Base-by-base conservation (phyloP, 1,140 invertebrate genomes). In the Orius insidiosus region DNA sequence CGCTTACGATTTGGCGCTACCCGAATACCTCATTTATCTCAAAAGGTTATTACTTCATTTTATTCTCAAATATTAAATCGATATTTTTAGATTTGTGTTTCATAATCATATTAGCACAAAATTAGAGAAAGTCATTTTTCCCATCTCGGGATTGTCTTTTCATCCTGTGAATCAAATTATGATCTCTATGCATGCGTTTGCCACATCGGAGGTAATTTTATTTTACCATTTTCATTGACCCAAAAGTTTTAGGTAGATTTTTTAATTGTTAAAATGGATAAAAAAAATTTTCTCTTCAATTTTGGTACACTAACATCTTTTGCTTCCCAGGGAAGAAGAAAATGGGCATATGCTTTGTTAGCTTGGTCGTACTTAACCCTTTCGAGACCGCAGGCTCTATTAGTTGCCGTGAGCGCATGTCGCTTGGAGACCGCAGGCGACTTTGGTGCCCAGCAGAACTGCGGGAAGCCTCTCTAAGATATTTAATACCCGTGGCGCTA, bases 131-230 rank as follows among this genome's bases (percentile, higher is more conserved):
- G 74, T 81, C 6, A 66, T 67, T 36, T 80, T 78, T 58, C 76
- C 77, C 1, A 56, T 79, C 33, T 64, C 65, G 53, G 68, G 69
- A 33, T 46, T 58, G 53, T 51, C 36, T 48, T 50, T 65, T 40
- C 46, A 11, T 40, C 15, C 3, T 48, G 57, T 35, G 59, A 58
- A 19, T 62, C 64, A 48, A 47, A 63, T 5, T 80, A 79, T 56
- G 72, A 78, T 59, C 64, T 81, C 1, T 76, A 79, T 58, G 73
- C 74, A 30, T 74, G 72, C 53, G 74, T 81, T 16, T 79, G 76
- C 59, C 78, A 81, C 59, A 76, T 71, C 60, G 78, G 78, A 64
- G 74, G 76, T 77, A 60, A 55, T 60, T 59, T 33, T 44, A 8
- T 4, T n/a, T 34, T 47, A 9, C 5, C 5, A 7, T 18, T 6